phyloP scores from a whole-genome alignment of 2,113 vertebrate species.

The Potamarius usumacintae region DNA sequence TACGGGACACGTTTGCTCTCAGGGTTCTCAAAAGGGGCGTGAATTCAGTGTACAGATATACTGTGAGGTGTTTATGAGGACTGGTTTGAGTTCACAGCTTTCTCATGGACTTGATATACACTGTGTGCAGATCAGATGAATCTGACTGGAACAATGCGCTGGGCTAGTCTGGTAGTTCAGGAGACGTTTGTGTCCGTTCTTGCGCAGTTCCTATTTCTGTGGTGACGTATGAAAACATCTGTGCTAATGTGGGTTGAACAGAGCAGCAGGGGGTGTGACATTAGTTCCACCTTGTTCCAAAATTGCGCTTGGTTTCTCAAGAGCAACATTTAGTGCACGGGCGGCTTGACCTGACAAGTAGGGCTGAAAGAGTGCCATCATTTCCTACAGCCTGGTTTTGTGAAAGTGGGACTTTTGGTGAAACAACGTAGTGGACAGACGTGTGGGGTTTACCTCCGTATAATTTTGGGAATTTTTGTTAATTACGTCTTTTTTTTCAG shows the following conservation, averaged over 20 bases:
- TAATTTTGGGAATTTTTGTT: too few relatives aligned
- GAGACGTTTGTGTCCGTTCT: background rate
- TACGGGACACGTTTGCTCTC: background rate
- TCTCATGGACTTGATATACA: background rate
- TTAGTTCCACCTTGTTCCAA: background rate
- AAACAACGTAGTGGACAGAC: too few relatives aligned
- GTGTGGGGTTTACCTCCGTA: too few relatives aligned
- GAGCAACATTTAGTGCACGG: background rate
- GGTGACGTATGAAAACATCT: background rate
- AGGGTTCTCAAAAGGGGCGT: background rate
- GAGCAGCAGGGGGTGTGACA: background rate
- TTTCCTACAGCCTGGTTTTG: too few relatives aligned
- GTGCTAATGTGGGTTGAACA: background rate
- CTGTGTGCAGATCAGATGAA: background rate
- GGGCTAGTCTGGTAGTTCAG: background rate
- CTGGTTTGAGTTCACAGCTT: conserved; percentile 18
- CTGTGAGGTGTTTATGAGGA: conserved; percentile 11
- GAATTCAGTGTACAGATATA: conserved; percentile 24
- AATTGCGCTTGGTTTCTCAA: background rate
- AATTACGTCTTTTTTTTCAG: too few relatives aligned
- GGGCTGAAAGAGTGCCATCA: background rate
- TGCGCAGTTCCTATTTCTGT: background rate
- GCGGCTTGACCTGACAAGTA: background rate
- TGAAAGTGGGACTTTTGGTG: background rate
- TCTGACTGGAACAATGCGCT: too few relatives aligned